Percentiles rank a stretch among this genome's conserved stretches.
Conservation (phyloP, 2,797 vertebrate species). For the Mus caroli region DNA sequence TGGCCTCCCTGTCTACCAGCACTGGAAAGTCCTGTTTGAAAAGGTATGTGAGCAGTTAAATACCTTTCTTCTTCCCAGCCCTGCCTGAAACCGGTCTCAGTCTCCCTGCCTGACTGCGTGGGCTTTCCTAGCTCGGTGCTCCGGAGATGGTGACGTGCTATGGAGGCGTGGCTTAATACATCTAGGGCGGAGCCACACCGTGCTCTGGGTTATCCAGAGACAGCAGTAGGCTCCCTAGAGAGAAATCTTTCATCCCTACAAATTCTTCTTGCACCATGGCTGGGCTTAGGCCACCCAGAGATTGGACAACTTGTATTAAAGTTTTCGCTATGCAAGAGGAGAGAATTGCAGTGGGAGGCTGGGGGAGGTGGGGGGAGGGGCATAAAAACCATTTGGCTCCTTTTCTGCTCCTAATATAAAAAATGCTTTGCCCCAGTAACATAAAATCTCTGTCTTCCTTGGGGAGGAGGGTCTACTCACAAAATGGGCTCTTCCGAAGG, state of each 20-base stretch:
- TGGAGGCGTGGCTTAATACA: slow-evolving; percentile 76
- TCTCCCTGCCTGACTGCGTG: slow-evolving; percentile 78
- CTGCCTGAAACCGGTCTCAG: slow-evolving; percentile 53
- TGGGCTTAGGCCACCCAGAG: background rate
- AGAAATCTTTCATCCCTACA: background rate
- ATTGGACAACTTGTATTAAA: background rate
- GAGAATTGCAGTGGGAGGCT: slow-evolving; percentile 64
- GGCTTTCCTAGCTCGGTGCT: slow-evolving; percentile 77
- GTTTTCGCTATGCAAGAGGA: background rate
- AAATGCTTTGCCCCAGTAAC: background rate
- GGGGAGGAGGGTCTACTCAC: background rate
- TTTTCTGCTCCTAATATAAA: background rate
- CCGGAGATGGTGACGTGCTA: slow-evolving; percentile 44
- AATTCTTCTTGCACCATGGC: background rate
- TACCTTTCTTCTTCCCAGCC: slow-evolving; percentile 49
- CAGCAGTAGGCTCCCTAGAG: background rate
- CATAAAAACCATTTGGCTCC: background rate
- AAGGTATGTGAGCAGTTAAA: slow-evolving; percentile 93
- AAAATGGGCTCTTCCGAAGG: slow-evolving; percentile 34
- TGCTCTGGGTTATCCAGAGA: slow-evolving; percentile 49
- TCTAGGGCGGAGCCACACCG: slow-evolving; percentile 3
- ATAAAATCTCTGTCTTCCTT: slow-evolving; percentile 45
- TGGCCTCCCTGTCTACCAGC: slow-evolving; percentile 90
- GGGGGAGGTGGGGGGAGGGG: slow-evolving; percentile 77
- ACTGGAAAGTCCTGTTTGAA: slow-evolving; percentile 98